Evolutionary conservation across 2,888 invertebrate species (phyloP).

Genomic region (Tenthredo mesomela): DNA sequence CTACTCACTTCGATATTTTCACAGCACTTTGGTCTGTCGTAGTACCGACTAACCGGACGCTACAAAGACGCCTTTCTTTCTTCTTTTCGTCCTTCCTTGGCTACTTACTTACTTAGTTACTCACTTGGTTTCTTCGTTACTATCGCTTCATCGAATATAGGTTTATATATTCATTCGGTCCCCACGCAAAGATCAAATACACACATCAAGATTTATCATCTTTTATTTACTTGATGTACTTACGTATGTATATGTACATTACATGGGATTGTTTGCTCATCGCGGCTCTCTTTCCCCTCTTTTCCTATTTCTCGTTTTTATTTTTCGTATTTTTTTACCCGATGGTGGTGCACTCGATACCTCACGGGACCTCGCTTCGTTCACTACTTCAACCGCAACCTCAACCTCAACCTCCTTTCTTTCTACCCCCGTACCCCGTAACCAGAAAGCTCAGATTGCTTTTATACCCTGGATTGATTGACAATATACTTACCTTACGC

Average conservation of each 20-base stretch:
- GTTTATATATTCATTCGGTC: neutral
- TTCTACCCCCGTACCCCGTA: slow-evolving; percentile 68
- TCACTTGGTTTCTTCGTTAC: slow-evolving; percentile 1
- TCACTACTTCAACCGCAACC: slow-evolving; percentile 59
- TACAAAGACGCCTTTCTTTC: slow-evolving; percentile 43
- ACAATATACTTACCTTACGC: slow-evolving; percentile 76
- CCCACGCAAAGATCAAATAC: neutral
- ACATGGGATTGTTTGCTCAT: slow-evolving; percentile 29
- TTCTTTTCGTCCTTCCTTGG: slow-evolving; percentile 44
- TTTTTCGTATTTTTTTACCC: slow-evolving; percentile 53
- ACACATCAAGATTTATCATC: neutral
- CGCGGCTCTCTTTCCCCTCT: slow-evolving; percentile 9
- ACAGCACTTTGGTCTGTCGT: slow-evolving; percentile 59
- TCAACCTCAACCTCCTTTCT: neutral
- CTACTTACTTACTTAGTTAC: neutral
- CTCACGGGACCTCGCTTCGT: slow-evolving; percentile 74
- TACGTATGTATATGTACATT: neutral
- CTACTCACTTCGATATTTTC: slow-evolving; percentile 59
- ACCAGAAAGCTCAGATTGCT: slow-evolving; percentile 76
- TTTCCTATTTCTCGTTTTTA: slow-evolving; percentile 55
- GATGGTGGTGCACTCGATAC: slow-evolving; percentile 61
- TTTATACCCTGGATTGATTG: slow-evolving; percentile 77
- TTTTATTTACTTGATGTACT: neutral
- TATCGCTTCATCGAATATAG: neutral
- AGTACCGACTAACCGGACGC: slow-evolving; percentile 46